Evolutionary conservation across 2,113 vertebrate species (phyloP).

Genomic region (Benitochromis conjunctus): DNA sequence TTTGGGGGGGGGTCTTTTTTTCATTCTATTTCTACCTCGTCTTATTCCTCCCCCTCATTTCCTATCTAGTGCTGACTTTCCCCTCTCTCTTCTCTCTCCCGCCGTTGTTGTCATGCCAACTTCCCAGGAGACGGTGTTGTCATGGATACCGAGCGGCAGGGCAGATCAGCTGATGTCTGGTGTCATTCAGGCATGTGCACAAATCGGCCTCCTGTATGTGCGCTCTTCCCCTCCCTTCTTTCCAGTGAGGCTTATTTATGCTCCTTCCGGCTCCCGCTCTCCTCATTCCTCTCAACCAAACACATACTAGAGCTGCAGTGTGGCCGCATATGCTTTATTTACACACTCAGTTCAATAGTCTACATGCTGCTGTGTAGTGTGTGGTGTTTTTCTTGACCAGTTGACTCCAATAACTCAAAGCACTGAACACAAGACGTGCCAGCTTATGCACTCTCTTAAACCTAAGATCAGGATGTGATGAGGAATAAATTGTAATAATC

Average conservation of each 20-base stretch:
- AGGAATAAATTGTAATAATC: neutral
- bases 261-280: neutral
- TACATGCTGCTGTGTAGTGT: neutral
- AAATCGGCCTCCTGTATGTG: conserved; percentile 43
- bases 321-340: neutral
- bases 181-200: conserved; percentile 64
- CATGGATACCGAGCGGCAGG: conserved; percentile 83
- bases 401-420: neutral
- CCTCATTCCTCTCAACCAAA: neutral
- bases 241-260: neutral
- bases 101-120: conserved; percentile 72
- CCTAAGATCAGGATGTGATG: neutral
- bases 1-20: neutral
- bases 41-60: neutral
- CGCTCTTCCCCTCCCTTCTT: conserved; percentile 1
- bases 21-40: neutral
- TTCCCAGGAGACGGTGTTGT: conserved; percentile 83
- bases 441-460: neutral
- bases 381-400: neutral
- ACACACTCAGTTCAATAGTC: neutral
- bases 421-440: neutral
- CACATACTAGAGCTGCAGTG: neutral
- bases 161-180: conserved; percentile 86
- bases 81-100: neutral
- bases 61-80: neutral